Evolutionary conservation across 1,140 invertebrate genomes (phyloP).

Genomic region (Caenorhabditis brenneri): DNA sequence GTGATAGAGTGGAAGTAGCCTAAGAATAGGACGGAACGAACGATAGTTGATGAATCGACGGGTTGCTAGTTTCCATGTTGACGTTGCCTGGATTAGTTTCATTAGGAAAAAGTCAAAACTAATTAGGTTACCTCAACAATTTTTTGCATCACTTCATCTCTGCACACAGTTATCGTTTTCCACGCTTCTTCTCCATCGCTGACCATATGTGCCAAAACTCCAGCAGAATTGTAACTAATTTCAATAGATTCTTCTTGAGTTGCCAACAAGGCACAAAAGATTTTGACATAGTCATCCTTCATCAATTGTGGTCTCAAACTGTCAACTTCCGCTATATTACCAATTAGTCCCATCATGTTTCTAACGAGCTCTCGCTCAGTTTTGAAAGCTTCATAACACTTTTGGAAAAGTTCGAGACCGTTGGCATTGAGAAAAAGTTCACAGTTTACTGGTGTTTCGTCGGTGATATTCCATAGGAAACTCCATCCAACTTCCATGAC

Average conservation of each 20-base stretch:
- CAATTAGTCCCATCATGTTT: slow-evolving; percentile 77
- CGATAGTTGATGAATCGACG: slow-evolving; percentile 94
- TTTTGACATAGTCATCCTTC: slow-evolving; percentile 81
- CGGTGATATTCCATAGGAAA: slow-evolving; percentile 91
- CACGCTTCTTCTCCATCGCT: slow-evolving; percentile 86
- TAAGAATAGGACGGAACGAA: slow-evolving; percentile 71
- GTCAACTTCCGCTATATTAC: slow-evolving; percentile 93
- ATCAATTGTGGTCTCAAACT: slow-evolving; percentile 83
- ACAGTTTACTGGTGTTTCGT: slow-evolving; percentile 68
- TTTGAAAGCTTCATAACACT: slow-evolving; percentile 62
- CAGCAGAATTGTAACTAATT: slow-evolving; percentile 94
- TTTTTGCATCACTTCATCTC: slow-evolving; percentile 79
- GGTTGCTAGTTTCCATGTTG: slow-evolving; percentile 84
- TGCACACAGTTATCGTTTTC: slow-evolving; percentile 78
- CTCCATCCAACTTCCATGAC: slow-evolving; percentile 97
- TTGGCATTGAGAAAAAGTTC: slow-evolving; percentile 62
- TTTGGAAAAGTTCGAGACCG: slow-evolving; percentile 62
- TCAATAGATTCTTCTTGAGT: slow-evolving; percentile 91
- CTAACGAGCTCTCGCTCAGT: slow-evolving; percentile 62
- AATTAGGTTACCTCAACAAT: slow-evolving; percentile 75
- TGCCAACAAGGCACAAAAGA: slow-evolving; percentile 82
- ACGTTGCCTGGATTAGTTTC: slow-evolving; percentile 76
- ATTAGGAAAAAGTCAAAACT: slow-evolving; percentile 15
- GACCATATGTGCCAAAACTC: slow-evolving; percentile 90
- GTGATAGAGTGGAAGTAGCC: slow-evolving; percentile 63